A percentile compares a stretch with the other conserved stretches of the same genome.
These are phyloP conservation scores for Melanargia galathea DNA, from an alignment of 2,888 invertebrate genomes.

Conservation along the genomic window DNA sequence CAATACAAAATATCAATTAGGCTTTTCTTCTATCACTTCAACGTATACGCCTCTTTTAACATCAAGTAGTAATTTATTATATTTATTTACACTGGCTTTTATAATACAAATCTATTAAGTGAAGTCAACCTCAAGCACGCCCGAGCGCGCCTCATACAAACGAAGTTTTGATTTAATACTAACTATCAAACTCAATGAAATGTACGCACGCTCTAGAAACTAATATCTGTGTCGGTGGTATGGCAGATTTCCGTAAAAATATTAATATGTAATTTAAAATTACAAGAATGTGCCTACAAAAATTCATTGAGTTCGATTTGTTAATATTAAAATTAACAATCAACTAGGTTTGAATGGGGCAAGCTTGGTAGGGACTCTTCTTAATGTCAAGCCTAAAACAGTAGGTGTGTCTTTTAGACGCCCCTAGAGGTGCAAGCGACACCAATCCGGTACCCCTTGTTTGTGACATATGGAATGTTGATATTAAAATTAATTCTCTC, in stretches of 20 bases:
- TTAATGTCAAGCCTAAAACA: conserved; percentile 50
- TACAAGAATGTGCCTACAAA: too few species aligned
- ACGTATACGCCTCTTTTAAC: conserved; percentile 74
- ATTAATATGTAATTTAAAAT: too few species aligned
- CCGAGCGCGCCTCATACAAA: too few species aligned
- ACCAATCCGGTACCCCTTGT: conserved; percentile 37
- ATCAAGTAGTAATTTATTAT: conserved; percentile 49
- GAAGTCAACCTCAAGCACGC: too few species aligned
- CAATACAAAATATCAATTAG: conserved; percentile 75
- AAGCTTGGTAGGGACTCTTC: neutral
- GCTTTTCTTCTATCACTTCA: conserved; percentile 78
- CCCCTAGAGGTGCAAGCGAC: conserved; percentile 48
- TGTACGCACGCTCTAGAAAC: too few species aligned
- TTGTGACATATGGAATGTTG: conserved; percentile 50
- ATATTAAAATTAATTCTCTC: conserved; percentile 34
- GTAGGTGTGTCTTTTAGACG: conserved; percentile 62
- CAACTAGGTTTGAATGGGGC: too few species aligned
- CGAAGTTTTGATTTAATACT: too few species aligned
- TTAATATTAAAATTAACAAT: too few species aligned
- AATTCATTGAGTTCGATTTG: too few species aligned
- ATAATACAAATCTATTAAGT: conserved; percentile 31
- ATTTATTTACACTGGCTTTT: conserved; percentile 60
- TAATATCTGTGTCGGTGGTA: too few species aligned
- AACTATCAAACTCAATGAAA: too few species aligned
- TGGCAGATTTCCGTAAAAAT: too few species aligned